Base-by-base conservation (phyloP, 2,797 vertebrate genomes). In the Anguilla megastoma region DNA sequence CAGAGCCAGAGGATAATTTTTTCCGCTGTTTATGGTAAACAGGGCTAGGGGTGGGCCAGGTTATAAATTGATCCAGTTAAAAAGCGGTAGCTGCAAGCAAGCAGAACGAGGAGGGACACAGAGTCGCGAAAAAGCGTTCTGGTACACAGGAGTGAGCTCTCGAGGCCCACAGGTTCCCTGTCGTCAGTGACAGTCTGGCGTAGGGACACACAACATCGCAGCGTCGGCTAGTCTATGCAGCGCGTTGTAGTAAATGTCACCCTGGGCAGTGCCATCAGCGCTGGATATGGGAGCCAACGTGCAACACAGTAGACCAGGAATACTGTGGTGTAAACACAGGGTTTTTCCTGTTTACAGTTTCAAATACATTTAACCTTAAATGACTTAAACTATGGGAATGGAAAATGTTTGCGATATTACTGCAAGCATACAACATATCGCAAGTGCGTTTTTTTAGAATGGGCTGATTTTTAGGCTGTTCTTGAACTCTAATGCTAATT, bases 21-120 rank as follows among this genome's bases (percentile, higher is more conserved):
- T 71, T 79, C 74, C 74, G 16, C 74, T 79, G 74, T 79, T 79
- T 79, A 41, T 21, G 74, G 74, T 41, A 79, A 79, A 79, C 74
- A 79, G 2, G 33, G 36, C 14, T 8, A 41, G 74, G 33, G 36
- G 33, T 41, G 74, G 33, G 74, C 74, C 14, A 41, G 45, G 14
- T 18, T 36, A 7, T 79, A 41, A 79, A 45, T 10, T 16, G 36
- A 18, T 45, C 74, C 74, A 8, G 30, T 79, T 16, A 45, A 16
- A 33, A 33, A 18, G 33, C 21, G 74, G 14, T 41, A 5, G 4
- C 14, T 45, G 7, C 14, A 45, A 21, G 74, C 74, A 41, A 79
- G 74, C 36, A 16, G 74, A 79, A 45, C 4, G 18, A 45, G 36
- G 33, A 21, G 16, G 33, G 12, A 36, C 36, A 21, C 0, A 6